Conservation (phyloP, 2,113 vertebrate genomes). For the Tragelaphus imberbis region DNA sequence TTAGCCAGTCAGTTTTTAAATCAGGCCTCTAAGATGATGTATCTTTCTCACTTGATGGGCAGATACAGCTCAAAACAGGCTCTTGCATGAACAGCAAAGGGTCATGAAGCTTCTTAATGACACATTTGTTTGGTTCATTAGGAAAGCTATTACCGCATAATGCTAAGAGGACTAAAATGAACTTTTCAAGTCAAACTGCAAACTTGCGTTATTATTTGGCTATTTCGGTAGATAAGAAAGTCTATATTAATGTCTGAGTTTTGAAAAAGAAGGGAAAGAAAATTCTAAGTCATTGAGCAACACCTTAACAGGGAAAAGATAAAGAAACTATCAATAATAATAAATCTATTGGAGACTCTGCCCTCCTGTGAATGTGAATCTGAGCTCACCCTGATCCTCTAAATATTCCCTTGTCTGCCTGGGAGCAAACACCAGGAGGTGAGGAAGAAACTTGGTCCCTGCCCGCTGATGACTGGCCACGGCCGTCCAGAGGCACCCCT, state of each 20-base stretch:
- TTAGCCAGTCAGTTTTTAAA: conserved; percentile 24
- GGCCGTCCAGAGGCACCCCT: conserved; percentile 77
- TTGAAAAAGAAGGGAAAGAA: not conserved
- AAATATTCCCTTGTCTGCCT: fast-evolving
- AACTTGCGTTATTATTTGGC: too few relatives aligned
- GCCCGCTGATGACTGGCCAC: conserved; percentile 82
- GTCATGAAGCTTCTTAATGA: conserved; percentile 59
- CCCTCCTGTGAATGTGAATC: fast-evolving
- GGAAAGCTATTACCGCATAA: not conserved
- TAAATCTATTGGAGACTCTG: fast-evolving
- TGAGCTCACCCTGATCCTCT: not conserved
- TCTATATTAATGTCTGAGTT: not conserved
- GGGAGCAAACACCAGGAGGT: not conserved
- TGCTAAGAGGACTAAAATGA: not conserved
- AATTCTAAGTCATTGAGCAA: not conserved
- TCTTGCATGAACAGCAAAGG: not conserved
- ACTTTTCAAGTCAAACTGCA: too few relatives aligned
- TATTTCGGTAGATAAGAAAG: not conserved
- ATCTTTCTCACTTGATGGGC: conserved; percentile 73
- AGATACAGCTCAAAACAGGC: conserved; percentile 69
- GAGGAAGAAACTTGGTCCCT: not conserved
- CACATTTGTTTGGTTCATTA: not conserved
- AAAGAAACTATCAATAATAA: fast-evolving
- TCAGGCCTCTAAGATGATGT: not conserved
- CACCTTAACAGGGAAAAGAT: not conserved